Conservation (phyloP, 2,797 vertebrate genomes). For the Eurystomus glaucurus region DNA sequence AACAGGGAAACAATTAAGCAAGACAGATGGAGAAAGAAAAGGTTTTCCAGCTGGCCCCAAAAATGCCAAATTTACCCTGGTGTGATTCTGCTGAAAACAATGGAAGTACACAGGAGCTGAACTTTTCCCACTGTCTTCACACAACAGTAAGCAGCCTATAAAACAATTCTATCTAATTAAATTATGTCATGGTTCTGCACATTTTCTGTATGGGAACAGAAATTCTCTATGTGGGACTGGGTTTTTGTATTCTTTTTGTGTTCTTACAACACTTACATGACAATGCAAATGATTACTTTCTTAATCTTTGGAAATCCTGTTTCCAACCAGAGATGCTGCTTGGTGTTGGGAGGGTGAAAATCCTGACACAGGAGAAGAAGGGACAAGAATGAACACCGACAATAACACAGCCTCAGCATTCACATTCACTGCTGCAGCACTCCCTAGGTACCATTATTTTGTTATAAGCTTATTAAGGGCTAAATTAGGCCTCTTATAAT, state of each 20-base stretch:
- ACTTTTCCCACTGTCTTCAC: constrained; percentile 27
- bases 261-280: neutral
- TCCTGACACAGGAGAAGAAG: neutral
- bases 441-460: neutral
- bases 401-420: neutral
- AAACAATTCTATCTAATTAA: neutral
- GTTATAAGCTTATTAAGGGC: neutral
- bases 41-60: neutral
- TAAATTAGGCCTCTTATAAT: neutral
- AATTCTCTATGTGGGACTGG: neutral
- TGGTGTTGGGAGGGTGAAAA: neutral
- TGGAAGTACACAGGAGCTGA: constrained; percentile 22
- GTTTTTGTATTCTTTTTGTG: neutral
- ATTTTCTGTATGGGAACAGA: constrained; percentile 9
- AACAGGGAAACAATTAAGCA: neutral
- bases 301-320: neutral
- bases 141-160: neutral
- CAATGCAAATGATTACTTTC: neutral
- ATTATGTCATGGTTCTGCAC: neutral
- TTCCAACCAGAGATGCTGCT: neutral
- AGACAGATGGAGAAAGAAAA: neutral
- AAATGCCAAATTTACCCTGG: neutral
- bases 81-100: constrained; percentile 10
- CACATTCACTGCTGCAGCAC: neutral
- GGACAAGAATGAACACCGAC: neutral